phyloP scores from a whole-genome alignment of 2,888 invertebrate genomes.

The Pristionchus maxplancki region DNA sequence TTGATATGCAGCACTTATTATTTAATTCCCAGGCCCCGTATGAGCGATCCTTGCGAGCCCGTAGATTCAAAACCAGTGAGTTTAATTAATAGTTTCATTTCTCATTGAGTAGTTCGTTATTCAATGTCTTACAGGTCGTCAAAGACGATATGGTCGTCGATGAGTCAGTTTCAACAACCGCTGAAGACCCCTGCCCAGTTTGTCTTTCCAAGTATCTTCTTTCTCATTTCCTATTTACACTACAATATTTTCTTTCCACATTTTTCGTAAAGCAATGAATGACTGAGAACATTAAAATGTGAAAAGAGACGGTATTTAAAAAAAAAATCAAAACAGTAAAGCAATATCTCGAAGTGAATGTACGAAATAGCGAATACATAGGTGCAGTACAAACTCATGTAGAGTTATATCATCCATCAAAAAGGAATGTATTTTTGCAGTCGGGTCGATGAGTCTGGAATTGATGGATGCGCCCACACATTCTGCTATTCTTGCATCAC shows the following conservation, averaged over 20 bases:
- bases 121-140: background rate
- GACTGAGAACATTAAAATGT: too few species aligned
- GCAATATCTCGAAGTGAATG: too few species aligned
- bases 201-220: conserved; percentile 16
- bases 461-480: conserved; percentile 56
- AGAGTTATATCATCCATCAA: too few species aligned
- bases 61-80: background rate
- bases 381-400: too few species aligned
- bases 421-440: conserved; percentile 56
- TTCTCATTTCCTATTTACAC: too few species aligned
- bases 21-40: background rate
- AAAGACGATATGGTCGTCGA: background rate
- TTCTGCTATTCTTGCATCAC: conserved; percentile 59
- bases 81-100: background rate
- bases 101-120: background rate
- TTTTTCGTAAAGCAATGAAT: too few species aligned
- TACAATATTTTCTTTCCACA: too few species aligned
- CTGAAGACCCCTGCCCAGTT: conserved; percentile 37
- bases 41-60: conserved; percentile 7
- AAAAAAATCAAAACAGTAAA: too few species aligned
- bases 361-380: too few species aligned
- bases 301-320: too few species aligned
- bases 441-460: conserved; percentile 41
- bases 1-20: too few species aligned
- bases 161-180: background rate